Conservation (phyloP, 2,113 vertebrate genomes). For the Cottus gobio region DNA sequence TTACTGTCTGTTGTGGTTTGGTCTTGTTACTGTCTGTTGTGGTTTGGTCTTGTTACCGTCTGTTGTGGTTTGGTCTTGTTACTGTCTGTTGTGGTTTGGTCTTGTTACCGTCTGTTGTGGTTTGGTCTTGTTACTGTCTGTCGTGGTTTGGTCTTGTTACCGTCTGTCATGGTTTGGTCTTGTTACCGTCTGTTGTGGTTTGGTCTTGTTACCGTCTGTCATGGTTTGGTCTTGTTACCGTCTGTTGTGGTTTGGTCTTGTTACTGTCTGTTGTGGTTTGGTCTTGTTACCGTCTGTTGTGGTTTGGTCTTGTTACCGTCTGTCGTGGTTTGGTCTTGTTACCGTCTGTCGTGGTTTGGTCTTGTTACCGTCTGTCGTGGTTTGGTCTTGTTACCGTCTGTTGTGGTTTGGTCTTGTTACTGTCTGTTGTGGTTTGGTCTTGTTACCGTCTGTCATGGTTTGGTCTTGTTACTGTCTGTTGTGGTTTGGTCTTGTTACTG, state of each 20-base stretch:
- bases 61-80: conserved; percentile 71
- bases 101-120: too few relatives aligned
- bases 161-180: conserved; percentile 67
- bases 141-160: conserved; percentile 67
- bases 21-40: conserved; percentile 74
- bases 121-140: conserved; percentile 72
- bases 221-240: conserved; percentile 72
- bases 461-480: too few relatives aligned
- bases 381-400: conserved; percentile 72
- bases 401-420: conserved; percentile 67
- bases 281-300: conserved; percentile 73
- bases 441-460: conserved; percentile 73
- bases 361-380: too few relatives aligned
- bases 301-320: too few relatives aligned
- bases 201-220: too few relatives aligned
- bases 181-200: conserved; percentile 73
- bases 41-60: too few relatives aligned
- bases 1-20: too few relatives aligned
- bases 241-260: conserved; percentile 70
- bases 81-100: conserved; percentile 70
- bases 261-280: too few relatives aligned
- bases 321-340: conserved; percentile 71
- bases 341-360: conserved; percentile 70
- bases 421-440: conserved; percentile 67
- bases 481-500: conserved; percentile 72